phyloP scores from a whole-genome alignment of 2,888 invertebrate species.

The Drosophila macrospina region DNA sequence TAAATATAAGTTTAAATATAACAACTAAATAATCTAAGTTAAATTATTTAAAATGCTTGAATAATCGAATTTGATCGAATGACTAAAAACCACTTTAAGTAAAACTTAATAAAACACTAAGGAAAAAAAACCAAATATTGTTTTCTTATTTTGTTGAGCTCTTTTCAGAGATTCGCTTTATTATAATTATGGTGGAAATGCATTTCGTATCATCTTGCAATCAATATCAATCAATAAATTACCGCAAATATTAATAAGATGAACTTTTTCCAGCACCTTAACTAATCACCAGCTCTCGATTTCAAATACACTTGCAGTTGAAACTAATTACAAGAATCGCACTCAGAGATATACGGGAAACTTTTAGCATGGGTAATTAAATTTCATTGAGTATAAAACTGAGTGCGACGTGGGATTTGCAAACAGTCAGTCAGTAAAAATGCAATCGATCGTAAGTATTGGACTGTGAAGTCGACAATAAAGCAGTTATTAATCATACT shows the following conservation, averaged over 20 bases:
- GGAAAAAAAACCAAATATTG: background rate
- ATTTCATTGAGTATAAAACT: slow-evolving; percentile 54
- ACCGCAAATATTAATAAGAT: background rate
- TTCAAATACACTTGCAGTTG: slow-evolving; percentile 4
- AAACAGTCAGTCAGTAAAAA: slow-evolving; percentile 52
- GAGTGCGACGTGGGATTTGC: slow-evolving; percentile 7
- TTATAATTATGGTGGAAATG: too few species aligned
- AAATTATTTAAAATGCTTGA: slow-evolving; percentile 6
- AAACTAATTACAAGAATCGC: slow-evolving; percentile 1
- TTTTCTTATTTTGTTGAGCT: background rate
- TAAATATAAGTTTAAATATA: slow-evolving; percentile 7
- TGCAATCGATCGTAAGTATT: slow-evolving; percentile 63
- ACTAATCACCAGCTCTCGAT: background rate
- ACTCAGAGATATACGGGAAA: slow-evolving; percentile 45
- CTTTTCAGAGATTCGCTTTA: too few species aligned
- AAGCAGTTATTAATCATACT: background rate
- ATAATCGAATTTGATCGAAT: background rate
- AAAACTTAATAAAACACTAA: slow-evolving; percentile 15
- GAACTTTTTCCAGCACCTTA: background rate
- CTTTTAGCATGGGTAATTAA: slow-evolving; percentile 48
- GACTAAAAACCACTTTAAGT: background rate
- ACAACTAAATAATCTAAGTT: background rate
- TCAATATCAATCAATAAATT: slow-evolving; percentile 1
- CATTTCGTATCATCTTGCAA: background rate
- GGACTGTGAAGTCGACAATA: slow-evolving; percentile 5